Evolutionary conservation across 2,797 vertebrate species (phyloP).

Genomic region (Muscicapa comitata): DNA sequence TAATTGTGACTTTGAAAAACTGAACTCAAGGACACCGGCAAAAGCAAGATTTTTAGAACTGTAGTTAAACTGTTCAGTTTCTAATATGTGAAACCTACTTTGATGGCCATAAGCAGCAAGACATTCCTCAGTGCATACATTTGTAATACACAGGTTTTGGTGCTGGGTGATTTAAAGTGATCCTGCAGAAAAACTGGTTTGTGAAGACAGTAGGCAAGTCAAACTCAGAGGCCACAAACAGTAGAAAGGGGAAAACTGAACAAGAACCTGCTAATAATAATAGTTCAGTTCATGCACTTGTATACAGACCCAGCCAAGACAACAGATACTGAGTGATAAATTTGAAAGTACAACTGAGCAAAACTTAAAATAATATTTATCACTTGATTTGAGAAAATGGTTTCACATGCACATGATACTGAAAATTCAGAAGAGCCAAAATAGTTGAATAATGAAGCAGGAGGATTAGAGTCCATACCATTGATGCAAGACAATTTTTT

Average conservation of each 20-base stretch:
- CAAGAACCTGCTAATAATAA: background rate
- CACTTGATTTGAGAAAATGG: background rate
- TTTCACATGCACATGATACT: background rate
- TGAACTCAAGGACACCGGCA: background rate
- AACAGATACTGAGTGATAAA: background rate
- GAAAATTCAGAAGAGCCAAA: background rate
- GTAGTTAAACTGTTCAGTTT: background rate
- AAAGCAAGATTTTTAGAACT: background rate
- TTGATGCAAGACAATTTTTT: background rate
- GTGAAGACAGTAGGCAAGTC: background rate
- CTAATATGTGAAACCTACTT: background rate
- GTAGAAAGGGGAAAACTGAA: background rate
- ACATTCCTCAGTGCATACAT: background rate
- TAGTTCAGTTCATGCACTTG: rapidly evolving
- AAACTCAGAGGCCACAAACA: background rate
- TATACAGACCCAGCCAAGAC: background rate
- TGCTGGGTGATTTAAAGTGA: background rate
- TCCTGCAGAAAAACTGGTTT: background rate
- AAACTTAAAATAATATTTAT: rapidly evolving
- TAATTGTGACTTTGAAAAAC: background rate
- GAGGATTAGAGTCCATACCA: background rate
- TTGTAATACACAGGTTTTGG: background rate
- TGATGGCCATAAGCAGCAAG: background rate
- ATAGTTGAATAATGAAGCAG: background rate
- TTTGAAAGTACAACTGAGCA: background rate